Percentiles rank a stretch among this genome's conserved stretches.
Evolutionary conservation across 2,888 invertebrate species (phyloP).

Genomic region (Drosophila mimetica): DNA sequence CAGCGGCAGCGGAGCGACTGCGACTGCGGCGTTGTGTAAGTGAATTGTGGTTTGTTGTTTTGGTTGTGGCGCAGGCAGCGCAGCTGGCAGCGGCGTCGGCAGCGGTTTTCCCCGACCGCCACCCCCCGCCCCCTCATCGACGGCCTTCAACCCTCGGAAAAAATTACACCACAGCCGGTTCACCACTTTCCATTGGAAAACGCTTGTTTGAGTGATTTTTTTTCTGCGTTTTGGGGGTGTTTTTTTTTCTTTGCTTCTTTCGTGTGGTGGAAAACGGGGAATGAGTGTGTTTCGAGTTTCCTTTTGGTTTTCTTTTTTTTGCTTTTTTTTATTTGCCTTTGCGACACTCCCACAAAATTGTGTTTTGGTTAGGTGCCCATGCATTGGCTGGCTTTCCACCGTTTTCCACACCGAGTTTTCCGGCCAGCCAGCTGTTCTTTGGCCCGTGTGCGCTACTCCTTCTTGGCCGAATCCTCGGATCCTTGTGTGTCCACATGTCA

Average conservation of each 20-base stretch:
- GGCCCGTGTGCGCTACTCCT: slow-evolving; percentile 37
- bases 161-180: slow-evolving; percentile 44
- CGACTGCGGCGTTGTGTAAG: slow-evolving; percentile 74
- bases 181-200: slow-evolving; percentile 62
- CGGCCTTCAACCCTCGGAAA: slow-evolving; percentile 31
- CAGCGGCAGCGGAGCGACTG: slow-evolving; percentile 39
- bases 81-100: slow-evolving; percentile 37
- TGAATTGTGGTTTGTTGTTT: slow-evolving; percentile 83
- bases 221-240: slow-evolving; percentile 43
- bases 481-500: slow-evolving; percentile 13
- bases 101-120: slow-evolving; percentile 9
- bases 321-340: slow-evolving; percentile 27
- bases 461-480: slow-evolving; percentile 14
- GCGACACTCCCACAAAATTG: slow-evolving; percentile 78
- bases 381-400: slow-evolving; percentile 57
- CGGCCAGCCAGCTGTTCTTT: slow-evolving; percentile 34
- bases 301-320: slow-evolving; percentile 11
- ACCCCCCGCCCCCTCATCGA: background rate
- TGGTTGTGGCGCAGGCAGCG: slow-evolving; percentile 65
- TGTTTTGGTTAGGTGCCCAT: slow-evolving; percentile 50
- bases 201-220: slow-evolving; percentile 71
- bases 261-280: slow-evolving; percentile 38
- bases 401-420: slow-evolving; percentile 15
- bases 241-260: background rate
- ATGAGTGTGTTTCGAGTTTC: slow-evolving; percentile 41